Conservation (phyloP, 2,888 invertebrate genomes). For the Dioctria rufipes region DNA sequence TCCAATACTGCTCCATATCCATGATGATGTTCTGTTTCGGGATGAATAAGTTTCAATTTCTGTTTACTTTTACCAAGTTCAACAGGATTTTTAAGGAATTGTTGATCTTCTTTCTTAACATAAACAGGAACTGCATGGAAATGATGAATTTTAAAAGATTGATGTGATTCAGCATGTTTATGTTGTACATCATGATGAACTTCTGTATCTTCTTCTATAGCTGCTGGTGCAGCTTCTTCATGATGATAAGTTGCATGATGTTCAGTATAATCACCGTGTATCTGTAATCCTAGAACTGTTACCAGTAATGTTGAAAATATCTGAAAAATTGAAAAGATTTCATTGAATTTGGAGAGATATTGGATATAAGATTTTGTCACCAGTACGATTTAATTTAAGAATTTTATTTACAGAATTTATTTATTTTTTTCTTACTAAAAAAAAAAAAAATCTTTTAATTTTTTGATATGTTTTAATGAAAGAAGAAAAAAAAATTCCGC, state of each 20-base stretch:
- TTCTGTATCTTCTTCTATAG: slow-evolving; percentile 72
- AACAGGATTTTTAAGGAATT: slow-evolving; percentile 77
- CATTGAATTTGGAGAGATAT: background rate
- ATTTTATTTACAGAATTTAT: background rate
- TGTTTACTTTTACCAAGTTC: slow-evolving; percentile 77
- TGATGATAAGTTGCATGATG: slow-evolving; percentile 54
- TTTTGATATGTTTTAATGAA: background rate
- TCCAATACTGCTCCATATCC: slow-evolving; percentile 76
- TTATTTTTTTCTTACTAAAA: no score
- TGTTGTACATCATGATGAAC: slow-evolving; percentile 77
- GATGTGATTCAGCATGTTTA: slow-evolving; percentile 80
- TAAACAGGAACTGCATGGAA: slow-evolving; percentile 81
- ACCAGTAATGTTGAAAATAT: slow-evolving; percentile 54
- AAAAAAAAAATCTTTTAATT: no score
- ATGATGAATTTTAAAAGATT: slow-evolving; percentile 80
- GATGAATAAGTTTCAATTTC: slow-evolving; percentile 76
- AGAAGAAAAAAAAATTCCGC: background rate
- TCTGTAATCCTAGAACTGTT: slow-evolving; percentile 44
- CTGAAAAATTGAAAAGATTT: slow-evolving; percentile 39
- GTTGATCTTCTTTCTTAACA: slow-evolving; percentile 79
- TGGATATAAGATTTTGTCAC: background rate
- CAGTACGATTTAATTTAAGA: background rate
- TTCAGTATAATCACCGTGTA: slow-evolving; percentile 57
- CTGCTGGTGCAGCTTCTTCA: slow-evolving; percentile 69
- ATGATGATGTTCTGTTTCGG: slow-evolving; percentile 75